These are phyloP conservation scores for Phortica okadai DNA, from an alignment of 2,888 invertebrate species.

Conservation along the genomic window DNA sequence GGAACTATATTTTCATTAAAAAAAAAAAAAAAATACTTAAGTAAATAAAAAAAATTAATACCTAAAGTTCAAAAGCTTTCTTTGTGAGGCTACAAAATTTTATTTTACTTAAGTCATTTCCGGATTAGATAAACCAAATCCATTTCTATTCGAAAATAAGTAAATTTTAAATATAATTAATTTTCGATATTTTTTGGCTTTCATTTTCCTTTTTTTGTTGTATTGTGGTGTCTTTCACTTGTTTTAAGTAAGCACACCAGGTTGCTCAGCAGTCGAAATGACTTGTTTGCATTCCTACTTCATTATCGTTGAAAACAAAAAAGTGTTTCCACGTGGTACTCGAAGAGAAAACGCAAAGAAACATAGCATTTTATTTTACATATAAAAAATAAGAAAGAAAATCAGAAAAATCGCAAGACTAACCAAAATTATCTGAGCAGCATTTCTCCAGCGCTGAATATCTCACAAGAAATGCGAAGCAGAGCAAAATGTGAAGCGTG, in stretches of 20 bases:
- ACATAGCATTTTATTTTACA: background rate
- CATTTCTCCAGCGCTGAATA: conserved; percentile 23
- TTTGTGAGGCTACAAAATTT: no score
- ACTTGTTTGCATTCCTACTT: conserved; percentile 14
- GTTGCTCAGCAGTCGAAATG: background rate
- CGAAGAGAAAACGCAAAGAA: conserved; percentile 11
- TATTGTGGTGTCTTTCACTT: background rate
- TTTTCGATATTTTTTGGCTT: background rate
- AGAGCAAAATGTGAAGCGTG: conserved; percentile 2
- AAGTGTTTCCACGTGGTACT: background rate
- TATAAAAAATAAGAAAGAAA: background rate
- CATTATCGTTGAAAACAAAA: background rate
- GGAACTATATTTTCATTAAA: no score
- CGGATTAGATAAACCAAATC: background rate
- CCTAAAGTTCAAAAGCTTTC: no score
- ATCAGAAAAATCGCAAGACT: background rate
- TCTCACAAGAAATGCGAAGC: conserved; percentile 14
- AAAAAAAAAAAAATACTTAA: no score
- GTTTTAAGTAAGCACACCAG: background rate
- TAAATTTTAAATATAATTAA: background rate
- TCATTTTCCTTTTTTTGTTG: background rate
- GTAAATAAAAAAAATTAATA: no score
- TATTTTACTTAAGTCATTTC: background rate
- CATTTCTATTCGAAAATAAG: background rate
- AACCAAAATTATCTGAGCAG: background rate